phyloP scores from a whole-genome alignment of 1,140 invertebrate genomes.

The Caerostris extrusa region DNA sequence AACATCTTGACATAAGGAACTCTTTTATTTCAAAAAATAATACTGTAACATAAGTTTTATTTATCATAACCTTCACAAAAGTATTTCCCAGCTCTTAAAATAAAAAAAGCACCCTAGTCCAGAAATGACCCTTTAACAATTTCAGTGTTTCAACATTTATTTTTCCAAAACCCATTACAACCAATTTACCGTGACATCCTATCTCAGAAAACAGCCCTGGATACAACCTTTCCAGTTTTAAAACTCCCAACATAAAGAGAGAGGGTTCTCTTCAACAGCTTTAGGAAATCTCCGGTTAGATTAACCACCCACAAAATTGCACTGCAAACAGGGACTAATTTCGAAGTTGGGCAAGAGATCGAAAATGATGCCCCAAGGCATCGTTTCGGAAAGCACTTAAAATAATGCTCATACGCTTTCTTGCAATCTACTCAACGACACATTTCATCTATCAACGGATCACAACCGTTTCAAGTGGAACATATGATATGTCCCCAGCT shows the following conservation, averaged over 20 bases:
- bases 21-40: too few species aligned
- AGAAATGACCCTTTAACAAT: too few species aligned
- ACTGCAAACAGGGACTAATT: slow-evolving; percentile 70
- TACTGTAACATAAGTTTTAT: too few species aligned
- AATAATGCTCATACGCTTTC: slow-evolving; percentile 70
- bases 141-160: background rate
- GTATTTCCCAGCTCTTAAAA: too few species aligned
- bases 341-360: slow-evolving; percentile 51
- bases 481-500: background rate
- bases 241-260: background rate
- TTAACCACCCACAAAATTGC: slow-evolving; percentile 63
- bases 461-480: slow-evolving; percentile 42
- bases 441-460: slow-evolving; percentile 64
- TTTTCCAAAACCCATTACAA: background rate
- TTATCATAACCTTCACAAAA: too few species aligned
- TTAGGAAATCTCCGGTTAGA: slow-evolving; percentile 58
- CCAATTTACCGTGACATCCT: slow-evolving; percentile 5
- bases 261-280: background rate
- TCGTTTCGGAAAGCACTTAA: slow-evolving; percentile 68
- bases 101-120: too few species aligned
- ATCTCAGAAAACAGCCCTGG: background rate
- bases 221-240: background rate
- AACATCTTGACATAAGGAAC: too few species aligned
- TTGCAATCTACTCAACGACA: slow-evolving; percentile 54
- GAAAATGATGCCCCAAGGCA: slow-evolving; percentile 70